Base-by-base conservation (phyloP, 1,140 invertebrate genomes). In the Neodiprion lecontei region DNA sequence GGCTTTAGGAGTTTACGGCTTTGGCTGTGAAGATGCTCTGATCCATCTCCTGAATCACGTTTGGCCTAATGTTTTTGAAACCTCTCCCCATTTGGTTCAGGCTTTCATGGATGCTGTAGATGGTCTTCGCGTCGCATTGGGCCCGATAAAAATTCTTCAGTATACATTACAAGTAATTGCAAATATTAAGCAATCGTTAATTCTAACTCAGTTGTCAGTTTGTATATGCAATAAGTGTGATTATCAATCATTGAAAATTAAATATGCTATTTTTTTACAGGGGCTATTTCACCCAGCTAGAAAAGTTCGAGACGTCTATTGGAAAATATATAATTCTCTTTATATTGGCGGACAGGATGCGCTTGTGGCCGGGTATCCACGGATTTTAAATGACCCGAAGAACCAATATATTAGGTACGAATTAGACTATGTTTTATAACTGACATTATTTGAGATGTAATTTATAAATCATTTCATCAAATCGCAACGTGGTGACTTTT, bases 41-140 rank as follows among this genome's bases (percentile, higher is more conserved):
- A 93, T 97, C 66, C 99, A 99, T 91, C 89, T 99, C 11, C 89
- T 99, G 67, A 99, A 99, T 89, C 98, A 99, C 83, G 98, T 99
- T 1, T 99, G 99, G 99, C 99, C 99, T 12, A 99, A 99, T 88
- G 98, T 99, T 75, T 99, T 99, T 85, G 99, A 99, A 90, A 99
- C 98, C 0, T 99, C 98, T 0, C 98, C 99, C 8, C 99, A 99
- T 93, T 92, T 99, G 73, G 98, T 99, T 9, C 98, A 99, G 89
- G 98, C 98, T 8, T 99, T 99, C 87, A 99, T 99, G 96, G 98
- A 99, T 82, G 94, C 98, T 9, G 96, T 99, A 8, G 99, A 99
- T 88, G 98, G 98, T 10, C 92, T 99, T 84, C 88, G 98, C 66
- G 97, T 99, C 5, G 96, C 98, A 0, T 89, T 99, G 9, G 99